Base-by-base conservation (phyloP, 2,888 invertebrate species). In the Unio pictorum region DNA sequence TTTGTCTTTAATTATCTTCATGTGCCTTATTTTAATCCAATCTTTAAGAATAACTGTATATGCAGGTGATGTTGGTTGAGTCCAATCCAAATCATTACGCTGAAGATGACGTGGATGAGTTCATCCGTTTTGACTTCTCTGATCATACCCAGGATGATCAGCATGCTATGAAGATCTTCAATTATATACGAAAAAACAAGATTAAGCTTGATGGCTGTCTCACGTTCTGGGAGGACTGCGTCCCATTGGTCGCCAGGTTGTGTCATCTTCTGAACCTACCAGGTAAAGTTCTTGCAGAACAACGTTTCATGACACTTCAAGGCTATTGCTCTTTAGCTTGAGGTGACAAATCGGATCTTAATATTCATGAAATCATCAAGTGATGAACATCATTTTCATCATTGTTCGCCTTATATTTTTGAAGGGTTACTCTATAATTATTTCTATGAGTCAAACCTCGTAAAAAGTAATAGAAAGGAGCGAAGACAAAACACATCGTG, bases 1-100 rank as follows among this genome's bases (percentile, higher is more conserved):
- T 45, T 11, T 11, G 8, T 45, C 0, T 45, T 45, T 45, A 45
- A 45, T 45, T 45, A 1, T 45, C 45, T 15, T 45, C 15, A 11
- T 3, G 45, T 45, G 15, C 45, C 15, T 11, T 11, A 23, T 23
- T 23, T 23, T 23, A 45, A 15, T 15, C 45, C 45, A 3, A 4
- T 11, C 45, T 45, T 45, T 45, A 45, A 45, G 45, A 45, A 45
- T 11, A 45, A 11, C 11, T 45, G 15, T 2, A 45, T 11, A 63
- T 68, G 6, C 69, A 84, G 84, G 65, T 84, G 18, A 58, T 79
- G 18, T 64, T 84, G 4, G 78, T 83, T 7, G 82, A 84, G 60
- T 69, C 74, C 2, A 11, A 45, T 45, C 45, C 45, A 45, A 45
- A 45, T 45, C 45, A 45, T 45, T 45, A 11, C 11, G 3, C 78